Percentiles rank a stretch among this genome's conserved stretches.
phyloP scores from a whole-genome alignment of 2,797 vertebrate genomes.

The Erethizon dorsatum region DNA sequence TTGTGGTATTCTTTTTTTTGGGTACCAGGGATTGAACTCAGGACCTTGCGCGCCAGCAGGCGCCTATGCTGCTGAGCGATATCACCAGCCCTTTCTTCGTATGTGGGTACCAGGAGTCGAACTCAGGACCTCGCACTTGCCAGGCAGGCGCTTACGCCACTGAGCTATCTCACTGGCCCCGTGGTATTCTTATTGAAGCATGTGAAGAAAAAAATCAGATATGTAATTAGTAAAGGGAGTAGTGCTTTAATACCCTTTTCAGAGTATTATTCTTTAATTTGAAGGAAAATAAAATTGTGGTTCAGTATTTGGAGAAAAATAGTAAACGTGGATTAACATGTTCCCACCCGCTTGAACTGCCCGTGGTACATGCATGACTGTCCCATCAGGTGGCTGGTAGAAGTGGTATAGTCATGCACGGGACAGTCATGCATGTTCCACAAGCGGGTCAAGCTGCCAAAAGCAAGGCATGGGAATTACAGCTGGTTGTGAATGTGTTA shows the following conservation, averaged over 20 bases:
- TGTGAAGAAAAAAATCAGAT: background rate
- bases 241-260: background rate
- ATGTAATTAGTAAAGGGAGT: background rate
- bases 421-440: background rate
- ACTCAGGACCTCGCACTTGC: no score
- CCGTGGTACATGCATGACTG: background rate
- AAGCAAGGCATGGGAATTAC: background rate
- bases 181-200: background rate
- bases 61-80: no score
- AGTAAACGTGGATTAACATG: background rate
- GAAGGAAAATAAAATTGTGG: background rate
- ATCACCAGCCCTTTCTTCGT: no score
- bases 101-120: no score
- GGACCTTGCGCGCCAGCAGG: no score
- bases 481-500: background rate
- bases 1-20: no score
- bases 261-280: background rate
- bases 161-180: no score
- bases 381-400: background rate
- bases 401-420: background rate
- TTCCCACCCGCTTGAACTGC: background rate
- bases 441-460: background rate
- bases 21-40: no score
- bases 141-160: no score
- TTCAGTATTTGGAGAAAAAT: background rate